Evolutionary conservation across 2,113 vertebrate species (phyloP).

Genomic region (Pyrgilauda ruficollis): DNA sequence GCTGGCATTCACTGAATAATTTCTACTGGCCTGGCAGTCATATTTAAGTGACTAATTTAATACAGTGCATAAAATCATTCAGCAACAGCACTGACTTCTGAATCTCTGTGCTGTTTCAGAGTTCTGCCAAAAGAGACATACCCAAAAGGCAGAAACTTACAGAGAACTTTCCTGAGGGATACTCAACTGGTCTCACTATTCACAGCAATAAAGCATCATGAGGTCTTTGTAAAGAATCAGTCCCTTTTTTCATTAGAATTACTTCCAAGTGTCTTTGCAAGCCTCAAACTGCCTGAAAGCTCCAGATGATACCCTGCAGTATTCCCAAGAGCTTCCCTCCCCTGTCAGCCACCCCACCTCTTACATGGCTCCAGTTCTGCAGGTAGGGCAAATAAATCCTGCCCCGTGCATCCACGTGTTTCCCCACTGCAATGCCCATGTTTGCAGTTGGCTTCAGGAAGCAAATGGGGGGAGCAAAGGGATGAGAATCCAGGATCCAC

Average conservation of each 20-base stretch:
- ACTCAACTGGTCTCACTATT: not conserved
- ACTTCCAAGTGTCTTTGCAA: not conserved
- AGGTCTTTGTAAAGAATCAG: not conserved
- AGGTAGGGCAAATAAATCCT: slow-evolving; percentile 89
- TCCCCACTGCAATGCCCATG: slow-evolving; percentile 91
- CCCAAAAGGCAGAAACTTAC: not conserved
- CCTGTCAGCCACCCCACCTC: not conserved
- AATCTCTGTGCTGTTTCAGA: not conserved
- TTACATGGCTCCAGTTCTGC: slow-evolving; percentile 93
- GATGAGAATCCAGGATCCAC: slow-evolving; percentile 95
- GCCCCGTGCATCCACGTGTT: slow-evolving; percentile 87
- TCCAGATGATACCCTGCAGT: not conserved
- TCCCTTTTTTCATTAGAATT: not conserved
- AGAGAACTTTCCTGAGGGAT: not conserved
- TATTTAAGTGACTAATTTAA: not conserved
- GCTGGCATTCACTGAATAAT: not conserved
- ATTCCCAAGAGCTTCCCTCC: not conserved
- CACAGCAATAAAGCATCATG: not conserved
- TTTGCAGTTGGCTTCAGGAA: slow-evolving; percentile 86
- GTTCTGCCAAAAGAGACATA: not conserved
- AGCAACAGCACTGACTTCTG: not conserved
- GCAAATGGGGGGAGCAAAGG: slow-evolving; percentile 93
- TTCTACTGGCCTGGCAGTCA: not conserved
- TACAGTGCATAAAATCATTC: not conserved
- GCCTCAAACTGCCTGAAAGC: not conserved